Evolutionary conservation across 2,797 vertebrate species (phyloP).

Genomic region (Siniperca scherzeri): DNA sequence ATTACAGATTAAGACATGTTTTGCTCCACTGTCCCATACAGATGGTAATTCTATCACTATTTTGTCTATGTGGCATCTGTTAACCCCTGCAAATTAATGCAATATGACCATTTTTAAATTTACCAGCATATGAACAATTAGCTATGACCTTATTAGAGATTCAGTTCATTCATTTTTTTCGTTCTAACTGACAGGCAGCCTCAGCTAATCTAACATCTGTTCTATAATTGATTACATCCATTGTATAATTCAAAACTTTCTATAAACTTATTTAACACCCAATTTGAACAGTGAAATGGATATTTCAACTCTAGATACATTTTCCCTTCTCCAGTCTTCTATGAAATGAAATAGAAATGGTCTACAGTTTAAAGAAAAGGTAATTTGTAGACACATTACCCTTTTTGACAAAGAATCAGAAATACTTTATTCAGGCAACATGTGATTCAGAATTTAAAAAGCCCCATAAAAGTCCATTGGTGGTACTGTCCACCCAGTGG

Average conservation of each 20-base stretch:
- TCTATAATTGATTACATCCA: slow-evolving; percentile 65
- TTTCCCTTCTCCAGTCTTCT: slow-evolving; percentile 1
- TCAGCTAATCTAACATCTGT: slow-evolving; percentile 67
- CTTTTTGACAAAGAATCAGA: neutral
- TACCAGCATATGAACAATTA: slow-evolving; percentile 68
- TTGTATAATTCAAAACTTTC: slow-evolving; percentile 67
- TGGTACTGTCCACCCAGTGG: slow-evolving; percentile 27
- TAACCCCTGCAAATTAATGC: slow-evolving; percentile 46
- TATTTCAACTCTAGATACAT: slow-evolving; percentile 26
- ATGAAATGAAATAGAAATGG: slow-evolving; percentile 18
- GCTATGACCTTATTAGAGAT: slow-evolving; percentile 67
- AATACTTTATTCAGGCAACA: neutral
- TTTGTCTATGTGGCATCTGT: slow-evolving; percentile 17
- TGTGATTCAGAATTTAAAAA: slow-evolving; percentile 40
- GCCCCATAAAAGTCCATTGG: slow-evolving; percentile 3
- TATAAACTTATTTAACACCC: slow-evolving; percentile 58
- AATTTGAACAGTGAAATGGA: slow-evolving; percentile 45
- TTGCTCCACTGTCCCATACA: slow-evolving; percentile 16
- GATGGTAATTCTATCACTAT: slow-evolving; percentile 30
- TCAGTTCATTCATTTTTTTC: slow-evolving; percentile 56
- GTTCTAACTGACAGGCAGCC: slow-evolving; percentile 56
- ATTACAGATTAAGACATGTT: neutral
- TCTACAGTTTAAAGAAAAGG: neutral
- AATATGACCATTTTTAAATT: slow-evolving; percentile 53
- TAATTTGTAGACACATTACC: slow-evolving; percentile 1